Percentiles rank a stretch among this genome's conserved stretches.
Evolutionary conservation across 2,797 vertebrate species (phyloP).

Genomic region (Acrocephalus scirpaceus): DNA sequence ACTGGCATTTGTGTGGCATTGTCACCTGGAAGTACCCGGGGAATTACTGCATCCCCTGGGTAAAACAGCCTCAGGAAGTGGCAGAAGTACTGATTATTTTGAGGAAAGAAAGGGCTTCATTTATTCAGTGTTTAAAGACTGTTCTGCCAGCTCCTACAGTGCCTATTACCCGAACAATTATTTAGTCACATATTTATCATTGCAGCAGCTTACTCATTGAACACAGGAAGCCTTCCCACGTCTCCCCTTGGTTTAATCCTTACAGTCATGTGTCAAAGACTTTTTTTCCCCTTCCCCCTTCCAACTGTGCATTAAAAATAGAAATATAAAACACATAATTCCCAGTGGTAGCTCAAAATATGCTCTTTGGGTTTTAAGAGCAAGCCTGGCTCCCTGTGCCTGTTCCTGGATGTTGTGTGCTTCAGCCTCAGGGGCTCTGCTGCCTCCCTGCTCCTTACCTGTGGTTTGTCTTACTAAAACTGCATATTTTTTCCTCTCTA

Average conservation of each 20-base stretch:
- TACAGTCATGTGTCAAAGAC: not conserved
- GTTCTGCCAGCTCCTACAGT: not conserved
- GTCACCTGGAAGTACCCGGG: not conserved
- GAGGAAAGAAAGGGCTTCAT: not conserved
- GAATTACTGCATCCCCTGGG: accelerated
- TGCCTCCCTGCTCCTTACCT: not conserved
- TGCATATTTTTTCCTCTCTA: not conserved
- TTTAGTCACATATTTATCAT: not conserved
- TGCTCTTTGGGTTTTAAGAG: not conserved
- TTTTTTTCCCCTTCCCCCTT: not conserved
- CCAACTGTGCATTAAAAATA: not conserved
- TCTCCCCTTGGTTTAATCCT: not conserved
- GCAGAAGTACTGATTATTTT: not conserved
- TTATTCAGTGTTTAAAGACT: not conserved
- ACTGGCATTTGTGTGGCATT: not conserved
- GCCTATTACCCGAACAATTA: not conserved
- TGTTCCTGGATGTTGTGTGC: accelerated
- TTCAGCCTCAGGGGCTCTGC: not conserved
- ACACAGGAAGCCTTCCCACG: not conserved
- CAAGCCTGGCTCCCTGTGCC: not conserved
- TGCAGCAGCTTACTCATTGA: constrained; percentile 24
- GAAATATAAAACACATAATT: not conserved
- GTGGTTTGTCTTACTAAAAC: not conserved
- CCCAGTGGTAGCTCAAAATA: not conserved
- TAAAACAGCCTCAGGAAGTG: not conserved